Evolutionary conservation across 2,113 vertebrate genomes (phyloP), one percentile per base, ranked within the genome.

Genomic region (Tautogolabrus adspersus): DNA sequence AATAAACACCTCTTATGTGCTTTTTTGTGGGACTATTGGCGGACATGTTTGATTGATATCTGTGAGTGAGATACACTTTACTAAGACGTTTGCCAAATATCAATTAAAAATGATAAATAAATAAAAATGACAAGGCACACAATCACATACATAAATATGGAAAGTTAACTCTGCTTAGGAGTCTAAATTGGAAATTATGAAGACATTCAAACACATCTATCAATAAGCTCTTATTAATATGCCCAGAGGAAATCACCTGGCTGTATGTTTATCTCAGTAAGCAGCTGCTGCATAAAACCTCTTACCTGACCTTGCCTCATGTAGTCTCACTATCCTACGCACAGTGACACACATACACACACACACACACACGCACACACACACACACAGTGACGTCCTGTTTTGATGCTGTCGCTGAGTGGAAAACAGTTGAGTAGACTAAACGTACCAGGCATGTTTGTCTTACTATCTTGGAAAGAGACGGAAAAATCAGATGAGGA

Each of bases 401-500:
- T 89, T 91, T 87, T 91, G 79, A 80, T 81, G 81, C 59, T 18
- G 38, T 21, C 4, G 12, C 12, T 63, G 40, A 19, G 52, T 87
- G 78, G 69, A 87, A 87, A 87, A 83, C 68, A 68, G 11, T 63
- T 30, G 72, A 49, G 69, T 52, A 56, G 81, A 71, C 78, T 72
- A 82, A 86, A 89, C 42, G 16, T 23, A 77, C 56, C 56, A 13
- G 47, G 23, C 23, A 2, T 75, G 83, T 85, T 86, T 85, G 70
- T 81, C 75, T 88, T 78, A 46, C 19, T 63, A 54, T 78, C 70
- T 78, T 75, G 38, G 56, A 83, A 40, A 68, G 44, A 47, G 54
- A 80, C 7, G 64, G 68, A 66, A 81, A 81, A 88, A 86, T 84
- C 62, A 73, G 65, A 21, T 49, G 44, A 54, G 23, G 61, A 80